Conservation (phyloP, 2,113 vertebrate species). For the Epinephelus lanceolatus region DNA sequence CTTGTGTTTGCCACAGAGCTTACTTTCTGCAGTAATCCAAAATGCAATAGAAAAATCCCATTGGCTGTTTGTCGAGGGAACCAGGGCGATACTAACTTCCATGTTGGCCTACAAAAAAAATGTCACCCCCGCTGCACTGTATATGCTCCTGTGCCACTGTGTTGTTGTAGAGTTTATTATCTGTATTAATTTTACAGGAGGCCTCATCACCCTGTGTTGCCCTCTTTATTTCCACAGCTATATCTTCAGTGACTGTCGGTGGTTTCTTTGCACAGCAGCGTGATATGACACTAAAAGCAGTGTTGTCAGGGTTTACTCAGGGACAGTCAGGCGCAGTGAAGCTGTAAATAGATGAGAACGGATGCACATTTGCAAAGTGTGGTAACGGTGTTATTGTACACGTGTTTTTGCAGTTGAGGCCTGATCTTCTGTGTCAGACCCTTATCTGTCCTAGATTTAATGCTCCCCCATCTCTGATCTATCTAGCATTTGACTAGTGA, state of each 20-base stretch:
- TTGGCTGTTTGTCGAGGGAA: too few relatives aligned
- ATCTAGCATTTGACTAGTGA: background rate
- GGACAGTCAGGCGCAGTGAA: conserved; percentile 13
- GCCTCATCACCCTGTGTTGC: background rate
- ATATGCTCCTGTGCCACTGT: background rate
- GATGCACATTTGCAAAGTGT: conserved; percentile 5
- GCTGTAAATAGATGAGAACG: conserved; percentile 1
- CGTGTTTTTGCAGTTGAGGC: background rate
- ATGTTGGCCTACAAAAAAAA: too few relatives aligned
- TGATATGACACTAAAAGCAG: conserved; percentile 25
- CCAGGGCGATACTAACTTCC: too few relatives aligned
- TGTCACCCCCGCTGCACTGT: too few relatives aligned
- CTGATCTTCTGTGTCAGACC: conserved; percentile 3
- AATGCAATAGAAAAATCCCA: too few relatives aligned
- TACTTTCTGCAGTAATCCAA: too few relatives aligned
- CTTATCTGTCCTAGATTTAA: background rate
- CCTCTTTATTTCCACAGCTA: conserved; percentile 3
- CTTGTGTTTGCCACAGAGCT: too few relatives aligned
- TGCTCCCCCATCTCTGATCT: conserved; percentile 12
- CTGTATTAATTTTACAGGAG: background rate
- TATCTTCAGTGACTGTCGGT: conserved; percentile 22
- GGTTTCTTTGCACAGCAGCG: background rate
- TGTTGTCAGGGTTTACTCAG: conserved; percentile 13
- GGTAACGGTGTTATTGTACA: background rate
- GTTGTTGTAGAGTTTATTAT: background rate